A percentile compares a stretch with the other conserved stretches of the same genome.
Evolutionary conservation across 2,113 vertebrate genomes (phyloP).

Genomic region (Excalfactoria chinensis): DNA sequence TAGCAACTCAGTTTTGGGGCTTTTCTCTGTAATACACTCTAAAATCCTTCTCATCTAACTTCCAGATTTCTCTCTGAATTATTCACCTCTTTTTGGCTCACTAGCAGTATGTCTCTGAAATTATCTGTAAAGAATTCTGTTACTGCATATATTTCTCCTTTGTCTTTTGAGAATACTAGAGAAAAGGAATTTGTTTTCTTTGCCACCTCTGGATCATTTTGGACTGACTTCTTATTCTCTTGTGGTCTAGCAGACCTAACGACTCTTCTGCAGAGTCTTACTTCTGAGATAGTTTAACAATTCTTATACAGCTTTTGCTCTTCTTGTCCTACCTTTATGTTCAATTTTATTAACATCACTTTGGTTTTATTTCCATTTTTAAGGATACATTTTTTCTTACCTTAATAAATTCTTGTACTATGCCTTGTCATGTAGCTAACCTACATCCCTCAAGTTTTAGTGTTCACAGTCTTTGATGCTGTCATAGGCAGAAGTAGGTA

Average conservation of each 20-base stretch:
- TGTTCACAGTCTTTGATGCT: background rate
- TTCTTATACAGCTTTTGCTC: constrained; percentile 4
- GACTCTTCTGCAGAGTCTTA: background rate
- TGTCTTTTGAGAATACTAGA: constrained; percentile 61
- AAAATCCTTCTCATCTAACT: constrained; percentile 33
- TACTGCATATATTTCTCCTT: constrained; percentile 50
- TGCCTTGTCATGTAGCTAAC: background rate
- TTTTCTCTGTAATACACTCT: background rate
- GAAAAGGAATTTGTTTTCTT: constrained; percentile 58
- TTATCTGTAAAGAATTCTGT: constrained; percentile 59
- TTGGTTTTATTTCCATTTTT: constrained; percentile 30
- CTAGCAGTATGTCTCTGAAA: constrained; percentile 24
- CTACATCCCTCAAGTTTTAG: background rate
- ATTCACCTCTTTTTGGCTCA: constrained; percentile 30
- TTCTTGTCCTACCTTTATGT: background rate
- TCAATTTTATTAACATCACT: constrained; percentile 39
- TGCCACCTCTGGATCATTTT: constrained; percentile 52
- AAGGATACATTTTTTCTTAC: constrained; percentile 20
- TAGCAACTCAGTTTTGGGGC: background rate
- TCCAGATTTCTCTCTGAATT: constrained; percentile 20
- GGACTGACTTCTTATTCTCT: constrained; percentile 40
- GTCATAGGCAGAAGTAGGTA: background rate
- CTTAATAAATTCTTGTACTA: constrained; percentile 30
- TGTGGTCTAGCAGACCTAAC: constrained; percentile 34
- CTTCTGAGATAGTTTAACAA: constrained; percentile 19